Percentiles rank a stretch among this genome's conserved stretches.
These are phyloP conservation scores for Meloidogyne floridensis DNA, from an alignment of 1,140 invertebrate genomes.

Conservation along the genomic window DNA sequence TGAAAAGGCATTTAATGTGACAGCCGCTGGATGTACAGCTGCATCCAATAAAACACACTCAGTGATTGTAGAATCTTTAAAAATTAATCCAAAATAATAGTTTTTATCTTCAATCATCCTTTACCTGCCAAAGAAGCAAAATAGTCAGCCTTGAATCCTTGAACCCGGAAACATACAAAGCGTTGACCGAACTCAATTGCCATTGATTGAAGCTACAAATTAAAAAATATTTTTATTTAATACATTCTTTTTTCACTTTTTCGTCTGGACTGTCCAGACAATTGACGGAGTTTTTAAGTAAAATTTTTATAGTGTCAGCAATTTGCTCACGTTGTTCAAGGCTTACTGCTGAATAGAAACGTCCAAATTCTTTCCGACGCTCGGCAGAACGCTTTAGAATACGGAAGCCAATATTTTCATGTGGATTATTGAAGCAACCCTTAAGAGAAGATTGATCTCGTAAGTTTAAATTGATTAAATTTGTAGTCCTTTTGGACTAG, in stretches of 20 bases:
- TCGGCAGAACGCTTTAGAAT: conserved; percentile 61
- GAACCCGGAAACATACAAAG: conserved; percentile 44
- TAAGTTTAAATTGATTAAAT: conserved; percentile 1
- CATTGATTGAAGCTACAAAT: conserved; percentile 51
- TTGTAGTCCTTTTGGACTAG: neutral
- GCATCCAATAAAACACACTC: conserved; percentile 57
- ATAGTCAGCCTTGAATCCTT: conserved; percentile 63
- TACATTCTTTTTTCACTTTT: conserved; percentile 32
- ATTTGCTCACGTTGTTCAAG: conserved; percentile 55
- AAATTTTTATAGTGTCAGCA: conserved; percentile 55
- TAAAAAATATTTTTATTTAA: neutral
- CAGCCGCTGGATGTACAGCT: conserved; percentile 60
- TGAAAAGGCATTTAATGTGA: conserved; percentile 59
- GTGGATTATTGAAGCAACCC: conserved; percentile 64
- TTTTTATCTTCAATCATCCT: no score
- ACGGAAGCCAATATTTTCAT: conserved; percentile 53
- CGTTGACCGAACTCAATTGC: conserved; percentile 55
- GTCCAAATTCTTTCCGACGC: conserved; percentile 50
- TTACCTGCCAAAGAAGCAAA: conserved; percentile 52
- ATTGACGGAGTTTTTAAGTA: conserved; percentile 59
- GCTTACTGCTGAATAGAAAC: conserved; percentile 49
- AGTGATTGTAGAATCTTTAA: conserved; percentile 57
- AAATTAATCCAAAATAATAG: neutral
- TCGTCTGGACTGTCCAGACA: conserved; percentile 62
- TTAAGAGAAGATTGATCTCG: conserved; percentile 28